A percentile compares a stretch with the other conserved stretches of the same genome.
Conservation (phyloP, 92 coral and sea anemone genomes). For the Porites rus region DNA sequence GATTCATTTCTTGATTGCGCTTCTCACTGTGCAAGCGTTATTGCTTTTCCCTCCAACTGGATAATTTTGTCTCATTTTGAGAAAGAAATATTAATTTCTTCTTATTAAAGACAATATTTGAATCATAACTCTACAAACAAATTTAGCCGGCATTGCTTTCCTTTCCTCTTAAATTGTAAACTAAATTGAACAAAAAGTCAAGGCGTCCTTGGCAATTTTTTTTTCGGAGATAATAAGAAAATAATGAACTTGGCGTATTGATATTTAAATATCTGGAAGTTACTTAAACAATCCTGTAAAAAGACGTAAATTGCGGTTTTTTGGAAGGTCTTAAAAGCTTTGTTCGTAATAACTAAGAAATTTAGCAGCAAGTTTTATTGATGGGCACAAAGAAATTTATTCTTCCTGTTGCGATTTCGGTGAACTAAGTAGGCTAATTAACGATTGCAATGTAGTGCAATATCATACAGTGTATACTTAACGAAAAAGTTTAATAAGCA, state of each 20-base stretch:
- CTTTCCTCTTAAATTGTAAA: neutral
- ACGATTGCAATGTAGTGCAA: neutral
- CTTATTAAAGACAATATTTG: too few relatives aligned
- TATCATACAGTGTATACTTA: neutral
- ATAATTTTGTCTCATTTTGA: too few relatives aligned
- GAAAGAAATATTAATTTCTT: too few relatives aligned
- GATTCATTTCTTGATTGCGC: too few relatives aligned
- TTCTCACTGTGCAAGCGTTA: too few relatives aligned
- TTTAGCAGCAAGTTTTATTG: neutral
- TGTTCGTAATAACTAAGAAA: neutral
- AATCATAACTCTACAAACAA: too few relatives aligned
- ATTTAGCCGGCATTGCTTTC: too few relatives aligned
- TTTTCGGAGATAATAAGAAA: neutral
- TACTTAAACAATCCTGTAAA: neutral
- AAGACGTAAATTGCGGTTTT: conserved; percentile 1
- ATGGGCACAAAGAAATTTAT: neutral
- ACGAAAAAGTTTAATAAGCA: neutral
- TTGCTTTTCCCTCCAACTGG: too few relatives aligned
- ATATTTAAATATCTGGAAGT: neutral
- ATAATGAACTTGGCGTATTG: neutral
- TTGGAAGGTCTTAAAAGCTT: neutral
- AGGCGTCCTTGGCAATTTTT: neutral
- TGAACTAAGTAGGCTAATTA: neutral
- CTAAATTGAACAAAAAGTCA: neutral
- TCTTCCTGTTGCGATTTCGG: neutral